phyloP scores from a whole-genome alignment of 2,888 invertebrate genomes.

The Anoncus sp. region DNA sequence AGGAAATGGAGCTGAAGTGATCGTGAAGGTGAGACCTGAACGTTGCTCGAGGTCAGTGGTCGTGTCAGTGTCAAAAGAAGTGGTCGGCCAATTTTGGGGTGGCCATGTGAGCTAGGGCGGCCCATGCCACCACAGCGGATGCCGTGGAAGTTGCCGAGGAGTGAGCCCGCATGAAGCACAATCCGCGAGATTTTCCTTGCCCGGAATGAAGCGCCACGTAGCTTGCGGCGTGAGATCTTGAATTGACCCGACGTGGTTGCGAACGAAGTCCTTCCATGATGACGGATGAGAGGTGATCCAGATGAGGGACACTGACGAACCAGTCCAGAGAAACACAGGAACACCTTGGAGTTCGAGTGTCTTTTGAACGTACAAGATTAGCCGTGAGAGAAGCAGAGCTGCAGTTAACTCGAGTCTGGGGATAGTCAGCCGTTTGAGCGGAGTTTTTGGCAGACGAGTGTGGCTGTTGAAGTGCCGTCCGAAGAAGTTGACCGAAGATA shows the following conservation, averaged over 20 bases:
- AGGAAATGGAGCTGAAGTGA: too few species aligned
- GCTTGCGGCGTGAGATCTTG: slow-evolving; percentile 46
- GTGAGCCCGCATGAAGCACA: slow-evolving; percentile 46
- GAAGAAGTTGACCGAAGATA: too few species aligned
- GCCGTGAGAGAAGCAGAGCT: slow-evolving; percentile 38
- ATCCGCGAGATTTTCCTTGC: slow-evolving; percentile 50
- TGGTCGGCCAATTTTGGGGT: not conserved
- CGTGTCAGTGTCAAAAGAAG: not conserved
- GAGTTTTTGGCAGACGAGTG: too few species aligned
- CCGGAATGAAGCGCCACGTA: slow-evolving; percentile 43
- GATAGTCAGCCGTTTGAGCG: too few species aligned
- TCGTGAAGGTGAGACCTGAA: too few species aligned
- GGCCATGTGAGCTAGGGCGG: slow-evolving; percentile 25
- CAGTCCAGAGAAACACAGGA: slow-evolving; percentile 49
- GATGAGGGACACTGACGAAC: slow-evolving; percentile 49
- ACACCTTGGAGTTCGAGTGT: not conserved
- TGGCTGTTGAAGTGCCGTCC: too few species aligned
- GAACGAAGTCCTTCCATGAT: slow-evolving; percentile 64
- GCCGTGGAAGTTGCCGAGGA: slow-evolving; percentile 4
- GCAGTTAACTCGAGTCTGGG: slow-evolving; percentile 57
- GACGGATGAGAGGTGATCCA: slow-evolving; percentile 65
- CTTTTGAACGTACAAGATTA: slow-evolving; percentile 29
- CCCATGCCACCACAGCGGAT: slow-evolving; percentile 34
- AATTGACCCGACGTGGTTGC: slow-evolving; percentile 69
- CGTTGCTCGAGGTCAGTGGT: slow-evolving; percentile 11